These are phyloP conservation scores for Anoplius nigerrimus DNA, from an alignment of 2,888 invertebrate genomes.

Conservation along the genomic window DNA sequence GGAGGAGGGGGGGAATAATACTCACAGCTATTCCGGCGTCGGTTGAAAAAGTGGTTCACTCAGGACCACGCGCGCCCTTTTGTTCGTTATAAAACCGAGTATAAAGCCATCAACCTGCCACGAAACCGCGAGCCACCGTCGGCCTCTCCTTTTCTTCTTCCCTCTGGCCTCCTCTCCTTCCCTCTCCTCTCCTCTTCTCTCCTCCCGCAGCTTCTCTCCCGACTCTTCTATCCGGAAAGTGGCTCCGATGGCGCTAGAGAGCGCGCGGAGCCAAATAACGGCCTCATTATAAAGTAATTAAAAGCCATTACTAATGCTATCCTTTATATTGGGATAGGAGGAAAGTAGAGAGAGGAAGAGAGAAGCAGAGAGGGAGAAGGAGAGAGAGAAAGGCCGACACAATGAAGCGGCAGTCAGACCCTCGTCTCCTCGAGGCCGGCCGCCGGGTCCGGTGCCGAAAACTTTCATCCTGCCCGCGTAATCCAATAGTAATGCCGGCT, in stretches of 20 bases:
- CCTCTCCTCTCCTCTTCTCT: slow-evolving; percentile 34
- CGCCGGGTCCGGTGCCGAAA: slow-evolving; percentile 48
- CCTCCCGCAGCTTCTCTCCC: slow-evolving; percentile 4
- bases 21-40: neutral
- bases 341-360: slow-evolving; percentile 37
- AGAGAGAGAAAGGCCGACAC: slow-evolving; percentile 65
- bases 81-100: slow-evolving; percentile 53
- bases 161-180: slow-evolving; percentile 6
- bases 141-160: slow-evolving; percentile 37
- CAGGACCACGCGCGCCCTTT: slow-evolving; percentile 32
- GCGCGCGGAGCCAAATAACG: slow-evolving; percentile 66
- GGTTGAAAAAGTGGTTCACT: slow-evolving; percentile 39
- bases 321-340: slow-evolving; percentile 64
- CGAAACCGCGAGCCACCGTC: slow-evolving; percentile 47
- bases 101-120: slow-evolving; percentile 60
- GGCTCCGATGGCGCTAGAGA: slow-evolving; percentile 62
- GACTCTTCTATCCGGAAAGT: slow-evolving; percentile 18
- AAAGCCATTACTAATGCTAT: slow-evolving; percentile 75
- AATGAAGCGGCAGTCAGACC: slow-evolving; percentile 72
- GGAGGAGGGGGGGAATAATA: neutral
- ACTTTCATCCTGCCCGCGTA: slow-evolving; percentile 56
- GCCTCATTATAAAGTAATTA: slow-evolving; percentile 75
- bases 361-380: slow-evolving; percentile 44
- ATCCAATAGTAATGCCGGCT: slow-evolving; percentile 59
- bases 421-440: slow-evolving; percentile 64